Evolutionary conservation across 2,113 vertebrate genomes (phyloP).

Genomic region (Microtus pennsylvanicus): DNA sequence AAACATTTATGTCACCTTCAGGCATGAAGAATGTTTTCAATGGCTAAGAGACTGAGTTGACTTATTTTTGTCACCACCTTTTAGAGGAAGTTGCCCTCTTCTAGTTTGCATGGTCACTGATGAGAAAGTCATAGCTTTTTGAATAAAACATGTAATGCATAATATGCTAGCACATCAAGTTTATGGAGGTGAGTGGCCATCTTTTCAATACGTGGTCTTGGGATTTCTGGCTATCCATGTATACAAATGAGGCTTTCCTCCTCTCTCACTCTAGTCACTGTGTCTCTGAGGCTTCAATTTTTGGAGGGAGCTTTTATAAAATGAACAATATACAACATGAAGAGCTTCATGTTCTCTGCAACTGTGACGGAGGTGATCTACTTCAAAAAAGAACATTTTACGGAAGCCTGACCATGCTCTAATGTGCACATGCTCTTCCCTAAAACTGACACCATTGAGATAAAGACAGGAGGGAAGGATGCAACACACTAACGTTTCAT

Average conservation of each 20-base stretch:
- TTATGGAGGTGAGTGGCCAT: neutral
- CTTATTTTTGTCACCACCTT: neutral
- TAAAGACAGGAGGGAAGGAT: neutral
- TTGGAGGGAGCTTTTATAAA: slow-evolving; percentile 7
- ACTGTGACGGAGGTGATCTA: neutral
- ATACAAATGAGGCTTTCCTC: too few relatives aligned
- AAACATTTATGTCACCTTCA: slow-evolving; percentile 22
- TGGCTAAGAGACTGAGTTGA: neutral
- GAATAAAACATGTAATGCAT: slow-evolving; percentile 29
- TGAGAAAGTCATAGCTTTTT: slow-evolving; percentile 20
- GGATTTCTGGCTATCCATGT: too few relatives aligned
- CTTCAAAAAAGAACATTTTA: slow-evolving; percentile 9
- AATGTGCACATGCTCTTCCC: neutral
- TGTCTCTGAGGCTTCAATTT: neutral
- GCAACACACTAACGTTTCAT: neutral
- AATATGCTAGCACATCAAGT: neutral
- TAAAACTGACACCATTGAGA: neutral
- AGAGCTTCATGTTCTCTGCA: neutral
- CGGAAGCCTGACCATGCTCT: slow-evolving; percentile 10
- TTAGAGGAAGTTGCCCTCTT: neutral
- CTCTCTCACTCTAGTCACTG: too few relatives aligned
- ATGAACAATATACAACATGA: neutral
- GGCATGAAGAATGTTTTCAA: neutral
- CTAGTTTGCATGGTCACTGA: neutral
- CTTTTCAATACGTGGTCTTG: slow-evolving; percentile 12